Base-by-base conservation (phyloP, 2,888 invertebrate genomes). In the Blastobasis adustella region DNA sequence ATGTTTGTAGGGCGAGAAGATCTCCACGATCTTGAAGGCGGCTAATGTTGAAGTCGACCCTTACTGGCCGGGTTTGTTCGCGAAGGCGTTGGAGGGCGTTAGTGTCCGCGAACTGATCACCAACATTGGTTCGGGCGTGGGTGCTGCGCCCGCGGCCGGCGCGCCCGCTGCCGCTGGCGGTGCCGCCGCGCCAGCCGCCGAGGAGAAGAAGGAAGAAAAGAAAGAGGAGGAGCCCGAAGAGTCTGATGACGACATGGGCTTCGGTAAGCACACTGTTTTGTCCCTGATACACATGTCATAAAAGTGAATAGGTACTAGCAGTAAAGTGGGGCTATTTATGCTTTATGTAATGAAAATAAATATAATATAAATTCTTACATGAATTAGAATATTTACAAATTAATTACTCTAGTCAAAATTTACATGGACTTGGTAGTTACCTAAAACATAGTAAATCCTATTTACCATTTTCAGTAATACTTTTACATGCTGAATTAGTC, bases 21-120 rank as follows among this genome's bases (percentile, higher is more conserved):
- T 99, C 83, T 93, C 94, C 65, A 97, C 98, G 62, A 96, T 99
- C 79, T 88, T 99, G 76, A 99, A 98, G 87, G 98, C 99, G 47
- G 98, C 99, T 62, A 93, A 92, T 77, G 98, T 99, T 55, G 96
- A 96, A 60, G 95, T 99, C 44, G 99, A 99, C 84, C 98, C 99
- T 23, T 99, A 98, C 90, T 99, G 99, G 99, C 98, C 99, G 45
- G 97, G 98, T 69, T 92, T 99, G 53, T 99, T 99, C 84, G 97
- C 99, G 62, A 98, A 98, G 86, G 97, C 98, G 43, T 89, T 99
- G 62, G 98, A 98, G 82, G 97, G 97, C 59, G 90, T 98, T 60
- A 97, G 97, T 79, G 93, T 99, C 52, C 96, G 96, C 72, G 96
- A 97, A 58, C 90, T 98, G 73, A 96, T 98, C 81, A 95, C 96